Evolutionary conservation across 2,797 vertebrate species (phyloP).

Genomic region (Pipistrellus pipistrellus): DNA sequence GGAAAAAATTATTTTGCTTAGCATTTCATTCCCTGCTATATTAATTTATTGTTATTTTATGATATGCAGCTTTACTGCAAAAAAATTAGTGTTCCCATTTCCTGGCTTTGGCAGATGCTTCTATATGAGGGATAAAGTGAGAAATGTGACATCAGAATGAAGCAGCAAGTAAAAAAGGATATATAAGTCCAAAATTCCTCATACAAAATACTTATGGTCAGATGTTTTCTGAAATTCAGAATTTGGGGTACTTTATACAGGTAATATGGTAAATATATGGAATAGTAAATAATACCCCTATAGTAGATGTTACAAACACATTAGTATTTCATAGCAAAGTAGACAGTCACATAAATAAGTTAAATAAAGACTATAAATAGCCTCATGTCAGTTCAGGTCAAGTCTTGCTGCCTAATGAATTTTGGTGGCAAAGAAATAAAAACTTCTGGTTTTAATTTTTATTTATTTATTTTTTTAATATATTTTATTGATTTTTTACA

Average conservation of each 20-base stretch:
- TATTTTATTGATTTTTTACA: too few relatives aligned
- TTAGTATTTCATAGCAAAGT: slow-evolving; percentile 28
- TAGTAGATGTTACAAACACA: slow-evolving; percentile 12
- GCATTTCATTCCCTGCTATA: background rate
- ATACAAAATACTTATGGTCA: background rate
- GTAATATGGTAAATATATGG: background rate
- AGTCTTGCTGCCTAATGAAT: background rate
- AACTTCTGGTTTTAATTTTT: background rate
- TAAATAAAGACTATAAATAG: background rate
- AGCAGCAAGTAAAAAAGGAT: background rate
- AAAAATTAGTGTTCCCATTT: slow-evolving; percentile 10
- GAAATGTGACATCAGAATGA: background rate
- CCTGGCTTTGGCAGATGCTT: background rate
- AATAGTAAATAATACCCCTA: background rate
- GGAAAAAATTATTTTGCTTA: slow-evolving; percentile 45
- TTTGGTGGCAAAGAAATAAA: slow-evolving; percentile 15
- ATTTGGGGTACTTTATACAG: slow-evolving; percentile 15
- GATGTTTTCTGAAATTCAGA: slow-evolving; percentile 5
- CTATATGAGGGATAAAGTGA: slow-evolving; percentile 30
- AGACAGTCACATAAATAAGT: background rate
- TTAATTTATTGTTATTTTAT: slow-evolving; percentile 8
- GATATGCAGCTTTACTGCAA: background rate
- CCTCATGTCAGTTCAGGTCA: background rate
- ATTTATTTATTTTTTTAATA: too few relatives aligned
- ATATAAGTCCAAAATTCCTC: background rate